phyloP scores from a whole-genome alignment of 2,888 invertebrate species.

The Lycophotia porphyrea region DNA sequence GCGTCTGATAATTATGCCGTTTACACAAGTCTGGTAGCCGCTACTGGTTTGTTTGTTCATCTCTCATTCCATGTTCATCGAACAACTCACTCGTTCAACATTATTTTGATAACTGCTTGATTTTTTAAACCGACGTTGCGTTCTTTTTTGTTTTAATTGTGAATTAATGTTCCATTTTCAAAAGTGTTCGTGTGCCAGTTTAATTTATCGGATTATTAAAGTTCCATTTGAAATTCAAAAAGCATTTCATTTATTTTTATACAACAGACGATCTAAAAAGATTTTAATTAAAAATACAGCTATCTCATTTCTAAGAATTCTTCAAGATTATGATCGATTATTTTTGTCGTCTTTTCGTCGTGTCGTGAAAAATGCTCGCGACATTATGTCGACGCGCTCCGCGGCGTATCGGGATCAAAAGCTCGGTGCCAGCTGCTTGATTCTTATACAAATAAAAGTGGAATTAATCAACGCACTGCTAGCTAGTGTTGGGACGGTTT shows the following conservation, averaged over 20 bases:
- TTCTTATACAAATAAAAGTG: constrained; percentile 88
- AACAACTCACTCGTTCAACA: constrained; percentile 53
- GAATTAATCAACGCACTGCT: constrained; percentile 85
- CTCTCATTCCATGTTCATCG: constrained; percentile 58
- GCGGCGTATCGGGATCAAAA: constrained; percentile 88
- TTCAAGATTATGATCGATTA: constrained; percentile 87
- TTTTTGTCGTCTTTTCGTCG: constrained; percentile 85
- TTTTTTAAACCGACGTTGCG: constrained; percentile 28
- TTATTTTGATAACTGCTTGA: constrained; percentile 55
- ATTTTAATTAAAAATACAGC: constrained; percentile 75
- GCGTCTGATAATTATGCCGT: constrained; percentile 77
- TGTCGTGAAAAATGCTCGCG: constrained; percentile 84
- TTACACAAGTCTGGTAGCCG: constrained; percentile 76
- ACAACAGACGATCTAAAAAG: constrained; percentile 60
- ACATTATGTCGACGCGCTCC: constrained; percentile 84
- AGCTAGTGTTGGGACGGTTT: constrained; percentile 80
- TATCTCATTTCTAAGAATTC: constrained; percentile 80
- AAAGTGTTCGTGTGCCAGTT: constrained; percentile 57
- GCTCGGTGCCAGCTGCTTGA: constrained; percentile 83
- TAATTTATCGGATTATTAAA: constrained; percentile 62
- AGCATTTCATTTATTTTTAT: constrained; percentile 59
- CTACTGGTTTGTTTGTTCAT: constrained; percentile 78
- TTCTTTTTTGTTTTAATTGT: constrained; percentile 30
- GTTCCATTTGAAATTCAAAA: constrained; percentile 52
- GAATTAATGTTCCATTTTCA: constrained; percentile 51